phyloP scores from a whole-genome alignment of 1,140 invertebrate genomes.

The Scaptomyza graminum region DNA sequence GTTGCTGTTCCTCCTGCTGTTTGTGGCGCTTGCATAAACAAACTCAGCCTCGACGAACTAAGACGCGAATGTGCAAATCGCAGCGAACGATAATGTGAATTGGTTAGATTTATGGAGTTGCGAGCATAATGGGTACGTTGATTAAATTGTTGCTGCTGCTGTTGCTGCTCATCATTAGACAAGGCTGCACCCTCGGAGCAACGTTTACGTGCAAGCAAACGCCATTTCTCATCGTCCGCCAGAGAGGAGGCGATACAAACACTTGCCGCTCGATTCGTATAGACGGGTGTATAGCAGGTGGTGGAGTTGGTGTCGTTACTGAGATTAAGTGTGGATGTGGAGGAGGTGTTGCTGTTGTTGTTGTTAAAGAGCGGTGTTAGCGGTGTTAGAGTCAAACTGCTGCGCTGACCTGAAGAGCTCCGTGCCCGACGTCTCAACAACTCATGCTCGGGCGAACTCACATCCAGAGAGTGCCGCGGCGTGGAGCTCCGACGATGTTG shows the following conservation, averaged over 20 bases:
- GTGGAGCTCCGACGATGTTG: slow-evolving; percentile 77
- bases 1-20: slow-evolving; percentile 34
- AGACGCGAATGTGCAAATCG: slow-evolving; percentile 78
- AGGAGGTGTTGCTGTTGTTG: slow-evolving; percentile 29
- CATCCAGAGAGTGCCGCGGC: slow-evolving; percentile 67
- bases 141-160: slow-evolving; percentile 58
- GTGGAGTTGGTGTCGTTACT: slow-evolving; percentile 71
- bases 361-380: slow-evolving; percentile 67
- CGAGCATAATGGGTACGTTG: slow-evolving; percentile 77
- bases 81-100: slow-evolving; percentile 80
- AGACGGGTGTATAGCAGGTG: slow-evolving; percentile 80
- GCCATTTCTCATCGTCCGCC: slow-evolving; percentile 83
- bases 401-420: slow-evolving; percentile 80
- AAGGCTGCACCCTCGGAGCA: slow-evolving; percentile 68
- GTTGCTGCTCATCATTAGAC: slow-evolving; percentile 6
- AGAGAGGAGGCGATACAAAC: slow-evolving; percentile 72
- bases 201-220: slow-evolving; percentile 75
- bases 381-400: slow-evolving; percentile 78
- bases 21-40: slow-evolving; percentile 71
- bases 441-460: slow-evolving; percentile 55
- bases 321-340: slow-evolving; percentile 15
- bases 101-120: slow-evolving; percentile 79
- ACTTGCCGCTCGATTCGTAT: slow-evolving; percentile 74
- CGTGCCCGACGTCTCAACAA: slow-evolving; percentile 60
- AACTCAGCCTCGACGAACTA: slow-evolving; percentile 75